Percentiles rank a stretch among this genome's conserved stretches.
Evolutionary conservation across 2,113 vertebrate genomes (phyloP).

Genomic region (Lophius piscatorius): DNA sequence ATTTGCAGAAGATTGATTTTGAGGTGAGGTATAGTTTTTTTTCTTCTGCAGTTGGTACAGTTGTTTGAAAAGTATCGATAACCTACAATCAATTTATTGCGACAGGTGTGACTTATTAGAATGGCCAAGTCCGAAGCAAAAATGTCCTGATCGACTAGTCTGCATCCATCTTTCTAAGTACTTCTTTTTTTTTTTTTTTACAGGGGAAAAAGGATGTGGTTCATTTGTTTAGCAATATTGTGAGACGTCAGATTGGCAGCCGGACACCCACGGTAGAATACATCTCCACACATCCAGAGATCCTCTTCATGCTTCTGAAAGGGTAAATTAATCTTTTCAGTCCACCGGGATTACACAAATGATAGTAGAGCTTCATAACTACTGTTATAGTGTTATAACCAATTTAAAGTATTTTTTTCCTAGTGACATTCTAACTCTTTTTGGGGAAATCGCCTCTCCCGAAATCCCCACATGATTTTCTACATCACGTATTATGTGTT

Average conservation of each 20-base stretch:
- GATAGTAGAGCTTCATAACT: neutral
- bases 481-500: slow-evolving; percentile 47
- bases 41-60: no score
- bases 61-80: no score
- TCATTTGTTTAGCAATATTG: slow-evolving; percentile 85
- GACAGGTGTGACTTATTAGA: no score
- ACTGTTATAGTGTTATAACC: neutral
- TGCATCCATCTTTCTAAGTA: slow-evolving; percentile 6
- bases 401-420: neutral
- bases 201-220: slow-evolving; percentile 87
- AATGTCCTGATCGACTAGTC: no score
- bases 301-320: slow-evolving; percentile 86
- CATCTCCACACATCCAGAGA: slow-evolving; percentile 83
- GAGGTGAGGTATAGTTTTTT: slow-evolving; percentile 66
- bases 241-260: slow-evolving; percentile 84
- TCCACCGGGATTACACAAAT: neutral
- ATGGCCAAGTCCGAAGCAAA: no score
- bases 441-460: neutral
- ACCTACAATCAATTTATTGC: no score
- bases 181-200: slow-evolving; percentile 13
- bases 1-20: slow-evolving; percentile 83
- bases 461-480: slow-evolving; percentile 20
- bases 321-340: slow-evolving; percentile 66
- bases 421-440: neutral
- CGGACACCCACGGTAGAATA: slow-evolving; percentile 85